A percentile compares a stretch with the other conserved stretches of the same genome.
phyloP scores from a whole-genome alignment of 1,140 invertebrate genomes.

The Nomia melanderi region DNA sequence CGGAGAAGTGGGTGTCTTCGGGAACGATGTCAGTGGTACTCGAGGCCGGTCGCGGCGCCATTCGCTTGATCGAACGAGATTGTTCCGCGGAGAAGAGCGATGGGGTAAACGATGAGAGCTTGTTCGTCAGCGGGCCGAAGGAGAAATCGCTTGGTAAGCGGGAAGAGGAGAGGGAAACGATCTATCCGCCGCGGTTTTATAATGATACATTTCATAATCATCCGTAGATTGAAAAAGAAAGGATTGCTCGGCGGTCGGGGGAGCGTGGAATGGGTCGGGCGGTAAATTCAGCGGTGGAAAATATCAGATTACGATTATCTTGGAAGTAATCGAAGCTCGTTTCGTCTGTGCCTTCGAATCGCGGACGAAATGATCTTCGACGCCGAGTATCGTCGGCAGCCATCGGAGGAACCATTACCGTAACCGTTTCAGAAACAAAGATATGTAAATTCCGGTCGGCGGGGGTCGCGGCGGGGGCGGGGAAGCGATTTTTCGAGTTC shows the following conservation, averaged over 20 bases:
- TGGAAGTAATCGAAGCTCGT: constrained; percentile 14
- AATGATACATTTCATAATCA: no score
- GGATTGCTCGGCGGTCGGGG: neutral
- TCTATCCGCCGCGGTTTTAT: neutral
- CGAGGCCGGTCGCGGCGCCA: neutral
- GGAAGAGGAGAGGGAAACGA: neutral
- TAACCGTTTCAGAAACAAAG: constrained; percentile 16
- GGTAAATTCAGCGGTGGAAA: constrained; percentile 12
- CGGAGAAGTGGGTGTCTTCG: no score
- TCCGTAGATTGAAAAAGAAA: constrained; percentile 7
- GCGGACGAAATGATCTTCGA: constrained; percentile 2
- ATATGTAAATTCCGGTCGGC: constrained; percentile 11
- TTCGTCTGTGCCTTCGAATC: neutral
- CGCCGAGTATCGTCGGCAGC: neutral
- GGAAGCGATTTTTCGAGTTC: neutral
- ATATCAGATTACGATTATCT: constrained; percentile 45
- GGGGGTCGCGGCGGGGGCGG: neutral
- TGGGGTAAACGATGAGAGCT: neutral
- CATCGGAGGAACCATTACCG: constrained; percentile 11
- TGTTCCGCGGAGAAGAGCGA: neutral
- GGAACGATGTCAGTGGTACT: neutral
- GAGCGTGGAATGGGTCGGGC: neutral
- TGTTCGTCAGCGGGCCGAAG: neutral
- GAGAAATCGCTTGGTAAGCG: neutral
- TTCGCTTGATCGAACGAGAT: neutral